Base-by-base conservation (phyloP, 2,113 vertebrate species). In the Colistium nudipinnis region DNA sequence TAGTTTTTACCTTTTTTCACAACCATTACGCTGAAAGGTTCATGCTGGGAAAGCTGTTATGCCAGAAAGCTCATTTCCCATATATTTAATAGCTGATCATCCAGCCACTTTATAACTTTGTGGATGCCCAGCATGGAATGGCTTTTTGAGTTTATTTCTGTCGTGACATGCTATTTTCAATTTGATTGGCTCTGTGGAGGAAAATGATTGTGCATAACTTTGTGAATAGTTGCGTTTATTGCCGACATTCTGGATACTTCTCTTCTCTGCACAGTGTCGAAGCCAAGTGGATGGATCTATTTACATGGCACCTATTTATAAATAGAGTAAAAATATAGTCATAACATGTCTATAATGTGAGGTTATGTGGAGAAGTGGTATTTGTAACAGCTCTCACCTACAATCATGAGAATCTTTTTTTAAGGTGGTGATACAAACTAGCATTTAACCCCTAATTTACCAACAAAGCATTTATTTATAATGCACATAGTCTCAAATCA, bases 21-120 rank as follows among this genome's bases (percentile, higher is more conserved):
- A 38, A 71, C 62, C 68, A 76, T 81, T 78, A 72, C 56, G 59
- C 63, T 80, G 52, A 80, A 77, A 73, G 71, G 24, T 48, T 76
- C 73, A 66, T 8, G 53, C 77, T 84, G 76, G 57, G 82, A 73
- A 74, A 36, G 63, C 69, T 73, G 47, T 67, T 53, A 62, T 53
- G 70, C 61, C 64, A 78, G 57, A 81, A 68, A 87, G 64, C 74
- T 79, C 62, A 83, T 87, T 77, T 77, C 53, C 36, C 63, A 63
- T 74, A 66, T 55, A 79, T 82, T 70, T 79, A 70, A 88, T 79
- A 76, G 74, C 73, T 76, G 79, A 80, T 86, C 64, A 86, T 83
- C 28, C 4, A n/a, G 41, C 49, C 79, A 85, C 72, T 85, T 83
- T 83, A 43, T 71, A 75, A 52, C 76, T 76, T 70, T 79, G 64